phyloP scores from a whole-genome alignment of 2,113 vertebrate genomes.

The Sinocyclocheilus rhinocerous region DNA sequence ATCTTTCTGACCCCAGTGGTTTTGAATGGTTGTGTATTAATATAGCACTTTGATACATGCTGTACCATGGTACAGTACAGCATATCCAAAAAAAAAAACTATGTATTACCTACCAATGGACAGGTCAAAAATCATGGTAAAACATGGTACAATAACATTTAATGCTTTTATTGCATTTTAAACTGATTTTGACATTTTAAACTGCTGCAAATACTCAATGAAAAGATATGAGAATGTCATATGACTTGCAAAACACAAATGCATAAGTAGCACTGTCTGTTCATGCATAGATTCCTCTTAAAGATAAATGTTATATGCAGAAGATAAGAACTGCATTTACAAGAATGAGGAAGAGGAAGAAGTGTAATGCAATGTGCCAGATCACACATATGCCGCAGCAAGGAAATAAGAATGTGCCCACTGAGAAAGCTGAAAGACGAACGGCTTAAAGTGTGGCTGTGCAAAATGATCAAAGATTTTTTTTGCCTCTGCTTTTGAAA shows the following conservation, averaged over 20 bases:
- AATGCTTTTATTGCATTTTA: too few species aligned
- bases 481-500: background rate
- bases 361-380: background rate
- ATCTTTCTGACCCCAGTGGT: too few species aligned
- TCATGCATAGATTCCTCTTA: constrained; percentile 8
- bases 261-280: background rate
- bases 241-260: background rate
- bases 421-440: background rate
- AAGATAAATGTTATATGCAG: background rate
- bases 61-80: too few species aligned
- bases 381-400: background rate
- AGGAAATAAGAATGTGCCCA: background rate
- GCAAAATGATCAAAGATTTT: background rate
- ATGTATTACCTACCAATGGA: too few species aligned
- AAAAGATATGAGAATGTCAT: background rate
- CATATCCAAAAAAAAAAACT: too few species aligned
- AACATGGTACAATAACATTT: background rate
- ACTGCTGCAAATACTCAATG: too few species aligned
- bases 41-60: too few species aligned
- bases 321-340: background rate
- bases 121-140: background rate
- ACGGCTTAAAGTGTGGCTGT: background rate
- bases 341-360: background rate
- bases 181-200: too few species aligned
- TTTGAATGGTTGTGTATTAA: too few species aligned